phyloP scores from a whole-genome alignment of 2,113 vertebrate species.

The Seriola quinqueradiata region DNA sequence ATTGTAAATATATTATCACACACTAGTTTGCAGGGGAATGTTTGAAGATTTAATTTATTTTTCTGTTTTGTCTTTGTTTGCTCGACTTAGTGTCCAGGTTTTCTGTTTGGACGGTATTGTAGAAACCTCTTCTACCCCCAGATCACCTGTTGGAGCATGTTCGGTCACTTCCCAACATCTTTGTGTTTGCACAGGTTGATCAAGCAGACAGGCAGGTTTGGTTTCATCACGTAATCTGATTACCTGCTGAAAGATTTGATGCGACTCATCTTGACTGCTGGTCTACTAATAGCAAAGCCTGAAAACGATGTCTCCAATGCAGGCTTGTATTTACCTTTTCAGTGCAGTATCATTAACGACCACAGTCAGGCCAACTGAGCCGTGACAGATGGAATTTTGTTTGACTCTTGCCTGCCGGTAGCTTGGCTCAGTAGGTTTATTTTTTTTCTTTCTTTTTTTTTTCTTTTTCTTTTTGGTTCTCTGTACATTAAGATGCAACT shows the following conservation, averaged over 20 bases:
- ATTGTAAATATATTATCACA: background rate
- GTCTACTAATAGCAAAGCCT: slow-evolving; percentile 35
- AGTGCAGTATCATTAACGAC: slow-evolving; percentile 46
- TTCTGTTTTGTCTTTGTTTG: slow-evolving; percentile 4
- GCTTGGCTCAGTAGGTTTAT: slow-evolving; percentile 34
- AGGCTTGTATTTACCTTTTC: slow-evolving; percentile 35
- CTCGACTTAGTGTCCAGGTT: background rate
- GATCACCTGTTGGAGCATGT: slow-evolving; percentile 61
- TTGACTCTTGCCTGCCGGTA: slow-evolving; percentile 45
- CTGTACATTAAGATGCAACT: slow-evolving; percentile 65
- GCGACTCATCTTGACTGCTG: slow-evolving; percentile 24
- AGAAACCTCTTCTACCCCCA: background rate
- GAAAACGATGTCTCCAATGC: slow-evolving; percentile 31
- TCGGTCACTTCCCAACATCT: slow-evolving; percentile 58
- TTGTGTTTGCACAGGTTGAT: slow-evolving; percentile 68
- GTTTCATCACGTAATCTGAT: slow-evolving; percentile 65
- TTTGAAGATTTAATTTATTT: background rate
- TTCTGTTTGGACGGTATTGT: background rate
- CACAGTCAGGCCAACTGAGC: slow-evolving; percentile 43
- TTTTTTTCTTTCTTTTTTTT: too few relatives aligned
- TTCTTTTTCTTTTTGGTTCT: slow-evolving; percentile 18
- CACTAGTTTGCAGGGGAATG: background rate
- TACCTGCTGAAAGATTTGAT: slow-evolving; percentile 63
- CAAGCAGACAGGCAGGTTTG: slow-evolving; percentile 50
- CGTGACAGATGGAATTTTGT: slow-evolving; percentile 50